phyloP scores from a whole-genome alignment of 2,888 invertebrate species.

The Drosophila monieri region DNA sequence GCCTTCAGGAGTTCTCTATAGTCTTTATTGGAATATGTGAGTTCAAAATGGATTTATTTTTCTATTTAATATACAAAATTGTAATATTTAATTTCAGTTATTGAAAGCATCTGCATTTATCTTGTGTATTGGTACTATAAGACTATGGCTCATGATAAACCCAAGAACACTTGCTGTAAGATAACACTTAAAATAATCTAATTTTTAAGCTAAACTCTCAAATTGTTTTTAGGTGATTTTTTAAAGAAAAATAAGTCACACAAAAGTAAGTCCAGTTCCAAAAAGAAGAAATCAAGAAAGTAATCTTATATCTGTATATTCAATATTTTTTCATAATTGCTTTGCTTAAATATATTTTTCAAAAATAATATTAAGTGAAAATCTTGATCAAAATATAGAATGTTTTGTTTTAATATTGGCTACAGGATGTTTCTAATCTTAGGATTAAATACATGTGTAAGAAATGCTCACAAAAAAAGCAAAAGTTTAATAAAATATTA shows the following conservation, averaged over 20 bases:
- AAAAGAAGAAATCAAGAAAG: conserved; percentile 23
- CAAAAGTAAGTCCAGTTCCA: not conserved
- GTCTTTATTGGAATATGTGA: conserved; percentile 60
- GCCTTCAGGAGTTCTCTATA: conserved; percentile 45
- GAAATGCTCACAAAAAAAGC: not conserved
- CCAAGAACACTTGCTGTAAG: conserved; percentile 20
- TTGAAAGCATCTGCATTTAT: conserved; percentile 56
- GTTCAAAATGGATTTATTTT: conserved; percentile 7
- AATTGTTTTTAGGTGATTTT: not conserved
- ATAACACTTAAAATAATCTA: not conserved
- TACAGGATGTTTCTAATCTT: too few species aligned
- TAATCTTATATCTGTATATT: not conserved
- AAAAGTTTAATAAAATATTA: not conserved
- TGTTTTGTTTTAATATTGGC: too few species aligned
- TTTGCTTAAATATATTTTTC: too few species aligned
- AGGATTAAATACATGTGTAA: not conserved
- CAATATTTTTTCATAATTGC: too few species aligned
- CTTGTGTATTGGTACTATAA: conserved; percentile 54
- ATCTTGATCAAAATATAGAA: too few species aligned
- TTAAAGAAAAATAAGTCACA: conserved; percentile 18
- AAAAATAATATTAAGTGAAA: too few species aligned
- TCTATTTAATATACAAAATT: not conserved
- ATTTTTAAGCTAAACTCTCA: not conserved
- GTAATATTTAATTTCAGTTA: conserved; percentile 34
- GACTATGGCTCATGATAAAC: conserved; percentile 35